Conservation (phyloP, 2,797 vertebrate genomes). For the Acipenser transmontanus region DNA sequence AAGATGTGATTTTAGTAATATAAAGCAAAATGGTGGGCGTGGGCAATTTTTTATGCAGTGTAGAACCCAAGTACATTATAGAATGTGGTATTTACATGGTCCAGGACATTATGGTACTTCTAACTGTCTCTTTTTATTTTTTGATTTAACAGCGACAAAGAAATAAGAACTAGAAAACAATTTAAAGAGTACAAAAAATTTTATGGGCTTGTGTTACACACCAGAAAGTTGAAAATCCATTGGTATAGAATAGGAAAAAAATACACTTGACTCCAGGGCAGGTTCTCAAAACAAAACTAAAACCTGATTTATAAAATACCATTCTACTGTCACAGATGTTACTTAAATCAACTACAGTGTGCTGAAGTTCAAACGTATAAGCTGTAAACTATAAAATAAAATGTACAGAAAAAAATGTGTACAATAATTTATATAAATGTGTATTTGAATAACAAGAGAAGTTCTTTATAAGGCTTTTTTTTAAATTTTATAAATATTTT, state of each 20-base stretch:
- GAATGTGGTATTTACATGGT: conserved; percentile 83
- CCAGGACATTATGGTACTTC: conserved; percentile 78
- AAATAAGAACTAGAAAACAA: conserved; percentile 90
- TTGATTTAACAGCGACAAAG: conserved; percentile 81
- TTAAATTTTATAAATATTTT: too few relatives aligned
- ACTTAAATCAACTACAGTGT: neutral
- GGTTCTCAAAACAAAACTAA: conserved; percentile 51
- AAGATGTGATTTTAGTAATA: conserved; percentile 63
- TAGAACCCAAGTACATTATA: conserved; percentile 68
- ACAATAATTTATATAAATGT: too few relatives aligned
- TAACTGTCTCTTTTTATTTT: conserved; percentile 54
- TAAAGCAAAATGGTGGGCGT: conserved; percentile 58
- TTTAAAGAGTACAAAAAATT: conserved; percentile 90
- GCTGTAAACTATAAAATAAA: too few relatives aligned
- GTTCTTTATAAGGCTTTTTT: too few relatives aligned
- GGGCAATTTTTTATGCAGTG: conserved; percentile 73
- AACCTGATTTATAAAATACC: conserved; percentile 61
- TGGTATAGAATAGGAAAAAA: conserved; percentile 34
- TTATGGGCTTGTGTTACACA: conserved; percentile 75
- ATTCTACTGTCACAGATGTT: conserved; percentile 62
- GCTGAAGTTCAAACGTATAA: too few relatives aligned
- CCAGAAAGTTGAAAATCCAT: conserved; percentile 38
- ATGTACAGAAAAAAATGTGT: too few relatives aligned
- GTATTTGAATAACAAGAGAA: too few relatives aligned
- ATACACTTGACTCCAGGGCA: conserved; percentile 80